Evolutionary conservation across 23 tunicate genomes (phyloP).

Genomic region (Styela plicata): DNA sequence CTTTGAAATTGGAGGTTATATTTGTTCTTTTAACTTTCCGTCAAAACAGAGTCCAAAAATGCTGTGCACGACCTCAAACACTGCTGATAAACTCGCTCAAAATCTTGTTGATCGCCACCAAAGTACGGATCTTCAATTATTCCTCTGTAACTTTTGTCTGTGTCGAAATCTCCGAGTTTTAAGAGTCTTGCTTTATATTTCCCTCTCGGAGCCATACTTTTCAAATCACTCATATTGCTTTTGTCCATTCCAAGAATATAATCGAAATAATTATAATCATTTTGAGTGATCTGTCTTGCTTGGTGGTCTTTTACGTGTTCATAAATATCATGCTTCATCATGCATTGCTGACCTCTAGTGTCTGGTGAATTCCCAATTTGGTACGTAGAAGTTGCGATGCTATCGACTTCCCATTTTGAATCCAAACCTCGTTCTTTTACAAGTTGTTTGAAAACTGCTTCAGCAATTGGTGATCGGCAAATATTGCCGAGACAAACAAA

Average conservation of each 20-base stretch:
- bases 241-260: conserved; percentile 89
- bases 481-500: too few species aligned
- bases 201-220: conserved; percentile 79
- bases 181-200: conserved; percentile 52
- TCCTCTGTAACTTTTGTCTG: conserved; percentile 36
- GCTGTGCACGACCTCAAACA: conserved; percentile 60
- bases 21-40: too few species aligned
- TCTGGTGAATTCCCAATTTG: conserved; percentile 76
- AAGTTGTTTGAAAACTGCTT: conserved; percentile 70
- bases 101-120: conserved; percentile 34
- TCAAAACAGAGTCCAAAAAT: conserved; percentile 29
- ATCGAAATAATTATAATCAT: conserved; percentile 59
- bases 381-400: conserved; percentile 84
- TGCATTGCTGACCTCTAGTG: conserved; percentile 51
- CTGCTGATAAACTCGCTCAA: conserved; percentile 62
- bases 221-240: conserved; percentile 74
- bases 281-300: conserved; percentile 36
- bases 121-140: conserved; percentile 92
- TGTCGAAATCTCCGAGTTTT: conserved; percentile 60
- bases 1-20: too few species aligned
- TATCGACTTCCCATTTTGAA: conserved; percentile 72
- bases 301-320: conserved; percentile 65
- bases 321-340: conserved; percentile 58
- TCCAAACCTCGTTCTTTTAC: conserved; percentile 40
- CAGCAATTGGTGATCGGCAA: conserved; percentile 93